Conservation (phyloP, 2,113 vertebrate genomes). For the Hippocampus comes region DNA sequence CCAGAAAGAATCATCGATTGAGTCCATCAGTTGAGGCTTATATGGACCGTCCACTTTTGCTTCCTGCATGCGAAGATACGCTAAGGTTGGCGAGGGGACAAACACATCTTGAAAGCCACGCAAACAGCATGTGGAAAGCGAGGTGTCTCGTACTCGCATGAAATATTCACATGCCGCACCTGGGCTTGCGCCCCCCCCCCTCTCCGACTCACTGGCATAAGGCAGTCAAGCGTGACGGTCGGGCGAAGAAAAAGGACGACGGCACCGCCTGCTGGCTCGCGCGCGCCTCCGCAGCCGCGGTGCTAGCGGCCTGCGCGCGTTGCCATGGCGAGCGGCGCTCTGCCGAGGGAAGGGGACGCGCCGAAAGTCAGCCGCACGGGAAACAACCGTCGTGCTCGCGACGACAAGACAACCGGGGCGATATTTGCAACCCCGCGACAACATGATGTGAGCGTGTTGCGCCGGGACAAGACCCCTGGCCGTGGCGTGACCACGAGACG, state of each 20-base stretch:
- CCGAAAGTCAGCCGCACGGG: conserved; percentile 32
- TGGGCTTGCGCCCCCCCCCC: neutral
- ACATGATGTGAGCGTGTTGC: no score
- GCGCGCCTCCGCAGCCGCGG: conserved; percentile 23
- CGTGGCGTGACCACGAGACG: no score
- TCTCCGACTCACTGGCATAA: neutral
- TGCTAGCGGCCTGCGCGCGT: conserved; percentile 36
- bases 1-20: no score
- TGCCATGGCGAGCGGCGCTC: conserved; percentile 48
- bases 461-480: no score
- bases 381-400: no score
- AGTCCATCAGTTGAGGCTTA: no score
- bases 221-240: neutral
- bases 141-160: neutral
- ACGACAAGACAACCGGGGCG: no score
- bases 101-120: no score
- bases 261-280: conserved; percentile 40
- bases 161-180: conserved; percentile 1
- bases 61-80: no score
- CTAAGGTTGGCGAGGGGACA: no score
- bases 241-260: neutral
- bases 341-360: conserved; percentile 38
- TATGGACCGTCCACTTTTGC: no score
- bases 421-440: no score
- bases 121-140: neutral